phyloP scores from a whole-genome alignment of 2,113 vertebrate genomes.

The Boleophthalmus pectinirostris region DNA sequence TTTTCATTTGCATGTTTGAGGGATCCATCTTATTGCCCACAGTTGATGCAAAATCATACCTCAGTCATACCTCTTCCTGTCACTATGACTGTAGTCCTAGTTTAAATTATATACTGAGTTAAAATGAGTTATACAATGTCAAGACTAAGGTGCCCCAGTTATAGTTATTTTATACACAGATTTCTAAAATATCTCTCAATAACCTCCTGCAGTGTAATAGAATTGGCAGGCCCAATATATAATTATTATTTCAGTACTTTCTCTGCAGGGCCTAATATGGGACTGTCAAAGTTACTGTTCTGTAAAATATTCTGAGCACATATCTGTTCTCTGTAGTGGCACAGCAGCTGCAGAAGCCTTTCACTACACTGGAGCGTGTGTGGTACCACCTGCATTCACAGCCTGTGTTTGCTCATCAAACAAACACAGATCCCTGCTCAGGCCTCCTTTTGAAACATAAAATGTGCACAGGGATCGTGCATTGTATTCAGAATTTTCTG shows the following conservation, averaged over 20 bases:
- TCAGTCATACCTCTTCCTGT: no score
- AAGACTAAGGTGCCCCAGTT: no score
- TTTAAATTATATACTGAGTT: no score
- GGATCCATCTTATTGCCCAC: no score
- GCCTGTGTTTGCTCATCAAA: slow-evolving; percentile 38
- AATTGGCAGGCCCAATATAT: background rate
- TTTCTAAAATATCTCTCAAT: no score
- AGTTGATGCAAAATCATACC: no score
- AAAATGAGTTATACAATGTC: no score
- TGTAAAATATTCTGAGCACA: slow-evolving; percentile 11
- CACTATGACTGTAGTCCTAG: no score
- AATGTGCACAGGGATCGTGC: background rate
- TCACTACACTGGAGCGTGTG: background rate
- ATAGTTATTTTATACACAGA: no score
- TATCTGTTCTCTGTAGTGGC: slow-evolving; percentile 14
- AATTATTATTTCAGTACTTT: no score
- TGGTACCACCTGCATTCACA: background rate
- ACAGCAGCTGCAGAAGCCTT: background rate
- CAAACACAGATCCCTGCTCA: slow-evolving; percentile 21
- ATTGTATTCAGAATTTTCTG: background rate
- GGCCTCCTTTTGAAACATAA: slow-evolving; percentile 7
- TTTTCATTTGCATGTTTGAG: no score
- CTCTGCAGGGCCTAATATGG: background rate
- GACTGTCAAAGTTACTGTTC: background rate
- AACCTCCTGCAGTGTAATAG: background rate